Conservation (phyloP, 2,797 vertebrate genomes). For the Triplophysa yarkandensis region DNA sequence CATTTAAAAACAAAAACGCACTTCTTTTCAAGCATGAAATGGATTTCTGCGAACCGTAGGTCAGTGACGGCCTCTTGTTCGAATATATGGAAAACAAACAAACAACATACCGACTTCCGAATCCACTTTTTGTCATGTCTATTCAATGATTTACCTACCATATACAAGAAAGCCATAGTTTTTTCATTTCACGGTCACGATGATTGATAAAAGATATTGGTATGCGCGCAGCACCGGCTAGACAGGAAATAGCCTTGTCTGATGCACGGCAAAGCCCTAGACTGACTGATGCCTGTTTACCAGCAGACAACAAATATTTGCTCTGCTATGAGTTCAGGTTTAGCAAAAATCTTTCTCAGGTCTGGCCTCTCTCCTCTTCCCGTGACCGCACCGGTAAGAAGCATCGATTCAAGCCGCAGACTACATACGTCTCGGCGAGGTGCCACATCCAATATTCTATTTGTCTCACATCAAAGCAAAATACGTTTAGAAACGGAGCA, state of each 20-base stretch:
- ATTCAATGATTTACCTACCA: background rate
- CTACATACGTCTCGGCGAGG: background rate
- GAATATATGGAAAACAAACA: background rate
- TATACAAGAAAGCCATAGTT: background rate
- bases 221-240: background rate
- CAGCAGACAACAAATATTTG: constrained; percentile 76
- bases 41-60: background rate
- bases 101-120: background rate
- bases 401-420: background rate
- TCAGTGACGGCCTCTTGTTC: background rate
- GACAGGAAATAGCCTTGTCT: constrained; percentile 34
- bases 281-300: constrained; percentile 73
- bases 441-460: constrained; percentile 10
- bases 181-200: background rate
- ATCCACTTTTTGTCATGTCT: background rate
- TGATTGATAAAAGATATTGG: constrained; percentile 22
- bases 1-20: background rate
- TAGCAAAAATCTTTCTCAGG: constrained; percentile 65
- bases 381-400: background rate
- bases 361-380: constrained; percentile 34
- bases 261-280: constrained; percentile 49
- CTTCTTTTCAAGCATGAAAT: background rate
- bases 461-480: background rate
- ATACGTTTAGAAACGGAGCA: background rate
- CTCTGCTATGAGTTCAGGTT: constrained; percentile 66